Evolutionary conservation across 1,140 invertebrate genomes (phyloP), one percentile per base, ranked within the genome.

Genomic region (Tetramorium alpestre): DNA sequence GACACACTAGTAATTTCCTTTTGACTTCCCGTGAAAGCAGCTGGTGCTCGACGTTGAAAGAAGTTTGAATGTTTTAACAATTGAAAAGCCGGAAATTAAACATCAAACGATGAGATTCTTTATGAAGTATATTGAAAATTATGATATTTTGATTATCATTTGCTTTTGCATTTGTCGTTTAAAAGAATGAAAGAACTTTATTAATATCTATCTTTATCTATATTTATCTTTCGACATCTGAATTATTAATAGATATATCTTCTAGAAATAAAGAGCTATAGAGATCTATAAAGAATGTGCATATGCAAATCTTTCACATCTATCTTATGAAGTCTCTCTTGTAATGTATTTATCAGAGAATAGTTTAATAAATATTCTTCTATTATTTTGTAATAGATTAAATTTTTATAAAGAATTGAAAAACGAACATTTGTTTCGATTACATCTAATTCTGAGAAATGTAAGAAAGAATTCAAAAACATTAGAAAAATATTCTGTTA

Each of bases 71-170:
- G 76, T 8, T 49, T 70, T 70, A 41, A 70, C 49, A 41, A 18
- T 58, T 70, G 33, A 33, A 70, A 56, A 81, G 38, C 38, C 78
- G 51, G 78, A 81, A 70, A 81, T 70, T 81, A 70, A 81, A 81
- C 49, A 58, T 81, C 16, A 47, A n/a, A 81, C 33, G 18, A 47
- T 16, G 47, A 80, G 60, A 58, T 44, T 81, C 28, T 81, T 81
- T 28, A 78, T 56, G 3, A 28, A 56, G 38, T 33, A n/a, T 67
- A 67, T 78, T 18, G 18, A 80, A 47, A 44, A 44, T 33, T 33
- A 44, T 44, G 10, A 44, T 44, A 44, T 44, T 44, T 7, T 44
- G 41, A 44, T 44, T 44, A 44, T 7, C 41, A 44, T 44, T 44
- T 33, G 33, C 3, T 33, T 33, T 33, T 33, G 0, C 33, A 33